Base-by-base conservation (phyloP, 2,888 invertebrate genomes). In the Drosophila helvetica region DNA sequence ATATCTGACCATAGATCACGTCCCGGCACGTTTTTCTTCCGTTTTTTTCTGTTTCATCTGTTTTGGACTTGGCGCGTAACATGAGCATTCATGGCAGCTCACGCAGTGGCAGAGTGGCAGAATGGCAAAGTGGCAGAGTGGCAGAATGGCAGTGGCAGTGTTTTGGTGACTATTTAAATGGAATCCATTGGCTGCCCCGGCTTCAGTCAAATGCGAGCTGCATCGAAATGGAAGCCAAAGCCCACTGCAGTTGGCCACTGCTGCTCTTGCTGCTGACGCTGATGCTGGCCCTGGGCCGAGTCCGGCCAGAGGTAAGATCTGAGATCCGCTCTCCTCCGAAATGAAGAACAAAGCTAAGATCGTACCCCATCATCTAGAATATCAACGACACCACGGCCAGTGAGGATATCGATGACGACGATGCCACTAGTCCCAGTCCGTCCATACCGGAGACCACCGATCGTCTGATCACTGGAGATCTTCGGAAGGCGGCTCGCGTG, bases 1-100 rank as follows among this genome's bases (percentile, higher is more conserved):
- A 74, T 84, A 80, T 84, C 46, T 74, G 71, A 58, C 42, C 67
- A 74, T 74, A 77, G 77, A 80, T 84, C 80, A 80, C 80, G 80
- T 80, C 79, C 66, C 66, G 66, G 66, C 30, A 66, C 66, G 66
- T 45, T 30, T 25, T 22, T 38, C 15, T 7, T 38, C 38, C n/a
- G 38, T 53, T 42, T 19, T 55, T 54, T 43, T 27, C 8, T n/a
- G n/a, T n/a, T n/a, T n/a, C 27, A 2, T 27, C 7, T 27, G 27
- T 27, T 27, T 27, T 8, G 27, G 27, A 27, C 8, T n/a, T 9
- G 10, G 7, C 15, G 10, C 47, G 27, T 17, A 22, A 22, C 60
- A 56, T 46, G 60, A 15, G 45, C 33, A 15, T 19, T 38, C 15
- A n/a, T 1, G n/a, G n/a, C 38, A 38, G 38, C 38, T n/a, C 38